phyloP scores from a whole-genome alignment of 2,797 vertebrate species.

The Chrysocyon brachyurus region DNA sequence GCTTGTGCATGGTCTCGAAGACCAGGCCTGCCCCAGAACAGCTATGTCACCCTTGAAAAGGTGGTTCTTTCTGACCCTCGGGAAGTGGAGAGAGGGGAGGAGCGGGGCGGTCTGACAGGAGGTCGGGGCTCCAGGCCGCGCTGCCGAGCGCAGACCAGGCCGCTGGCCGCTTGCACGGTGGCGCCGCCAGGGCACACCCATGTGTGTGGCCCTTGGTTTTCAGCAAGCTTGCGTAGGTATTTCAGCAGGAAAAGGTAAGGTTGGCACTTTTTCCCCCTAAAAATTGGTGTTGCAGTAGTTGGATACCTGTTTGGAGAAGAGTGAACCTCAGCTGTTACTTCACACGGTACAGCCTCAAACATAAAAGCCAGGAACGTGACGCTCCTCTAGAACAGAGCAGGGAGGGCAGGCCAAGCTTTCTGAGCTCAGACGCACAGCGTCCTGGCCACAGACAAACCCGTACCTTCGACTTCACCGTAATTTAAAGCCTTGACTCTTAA shows the following conservation, averaged over 20 bases:
- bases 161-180: rapidly evolving
- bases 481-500: neutral
- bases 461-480: neutral
- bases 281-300: neutral
- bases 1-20: neutral
- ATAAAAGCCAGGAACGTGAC: neutral
- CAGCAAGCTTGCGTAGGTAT: too few species aligned
- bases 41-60: rapidly evolving
- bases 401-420: neutral
- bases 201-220: neutral
- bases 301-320: neutral
- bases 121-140: neutral
- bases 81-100: neutral
- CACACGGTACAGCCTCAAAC: rapidly evolving
- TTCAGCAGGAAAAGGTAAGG: neutral
- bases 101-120: neutral
- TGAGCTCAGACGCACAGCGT: neutral
- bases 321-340: neutral
- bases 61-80: neutral
- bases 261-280: neutral
- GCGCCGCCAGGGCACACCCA: neutral
- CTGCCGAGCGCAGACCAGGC: neutral
- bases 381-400: neutral
- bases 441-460: neutral
- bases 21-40: neutral